Conservation (phyloP, 2,797 vertebrate genomes). For the Artibeus lituratus region DNA sequence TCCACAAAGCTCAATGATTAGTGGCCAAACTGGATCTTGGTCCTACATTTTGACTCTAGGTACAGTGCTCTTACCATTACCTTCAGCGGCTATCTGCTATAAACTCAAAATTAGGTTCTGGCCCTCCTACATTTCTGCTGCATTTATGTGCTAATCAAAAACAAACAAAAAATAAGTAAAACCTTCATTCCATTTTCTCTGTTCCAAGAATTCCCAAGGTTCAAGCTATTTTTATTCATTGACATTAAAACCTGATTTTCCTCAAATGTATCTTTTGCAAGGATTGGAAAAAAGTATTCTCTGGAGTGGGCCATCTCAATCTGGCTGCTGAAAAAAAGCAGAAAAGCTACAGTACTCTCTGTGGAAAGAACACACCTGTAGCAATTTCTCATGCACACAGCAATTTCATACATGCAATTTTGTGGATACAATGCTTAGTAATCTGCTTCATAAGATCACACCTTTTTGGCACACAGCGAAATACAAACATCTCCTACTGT, state of each 20-base stretch:
- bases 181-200: slow-evolving; percentile 15
- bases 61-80: neutral
- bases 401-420: neutral
- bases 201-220: slow-evolving; percentile 6
- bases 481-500: slow-evolving; percentile 15
- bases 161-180: neutral
- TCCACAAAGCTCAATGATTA: neutral
- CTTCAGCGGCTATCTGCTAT: neutral
- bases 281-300: neutral
- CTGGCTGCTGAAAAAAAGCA: neutral
- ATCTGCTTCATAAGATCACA: slow-evolving; percentile 53
- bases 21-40: neutral
- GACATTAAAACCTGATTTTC: slow-evolving; percentile 14
- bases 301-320: neutral
- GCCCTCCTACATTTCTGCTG: neutral
- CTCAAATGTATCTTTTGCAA: neutral
- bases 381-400: neutral
- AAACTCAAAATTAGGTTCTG: neutral
- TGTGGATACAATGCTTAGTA: neutral
- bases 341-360: neutral
- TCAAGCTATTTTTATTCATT: slow-evolving; percentile 13
- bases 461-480: slow-evolving; percentile 17
- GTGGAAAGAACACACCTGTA: neutral
- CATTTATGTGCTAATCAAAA: neutral
- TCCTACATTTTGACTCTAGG: neutral